These are phyloP conservation scores for Leptopilina myrica DNA, from an alignment of 2,888 invertebrate species.

Conservation along the genomic window DNA sequence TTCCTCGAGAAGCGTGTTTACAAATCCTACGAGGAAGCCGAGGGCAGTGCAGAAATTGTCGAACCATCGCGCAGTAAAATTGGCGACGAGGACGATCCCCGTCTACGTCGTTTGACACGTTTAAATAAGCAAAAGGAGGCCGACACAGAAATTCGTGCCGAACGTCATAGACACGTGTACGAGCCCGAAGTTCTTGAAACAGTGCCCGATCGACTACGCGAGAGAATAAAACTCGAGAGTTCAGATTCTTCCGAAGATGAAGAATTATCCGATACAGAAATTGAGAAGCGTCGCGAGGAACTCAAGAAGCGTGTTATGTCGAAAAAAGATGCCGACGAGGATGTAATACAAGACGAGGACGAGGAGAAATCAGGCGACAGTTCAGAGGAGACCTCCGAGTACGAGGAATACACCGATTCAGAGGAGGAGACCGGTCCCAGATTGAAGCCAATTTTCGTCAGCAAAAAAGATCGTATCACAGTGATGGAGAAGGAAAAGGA, in stretches of 20 bases:
- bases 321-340: slow-evolving; percentile 83
- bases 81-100: slow-evolving; percentile 86
- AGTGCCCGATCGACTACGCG: slow-evolving; percentile 79
- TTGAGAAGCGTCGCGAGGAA: slow-evolving; percentile 87
- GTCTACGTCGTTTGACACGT: slow-evolving; percentile 84
- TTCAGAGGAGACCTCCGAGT: slow-evolving; percentile 85
- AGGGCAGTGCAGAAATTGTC: slow-evolving; percentile 75
- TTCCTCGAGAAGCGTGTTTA: slow-evolving; percentile 83
- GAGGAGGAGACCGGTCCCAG: slow-evolving; percentile 95
- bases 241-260: slow-evolving; percentile 80
- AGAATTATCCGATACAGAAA: slow-evolving; percentile 90
- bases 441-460: slow-evolving; percentile 95
- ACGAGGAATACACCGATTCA: slow-evolving; percentile 92
- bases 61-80: slow-evolving; percentile 71
- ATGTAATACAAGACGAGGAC: slow-evolving; percentile 86
- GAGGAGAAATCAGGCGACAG: slow-evolving; percentile 78
- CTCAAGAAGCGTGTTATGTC: slow-evolving; percentile 83
- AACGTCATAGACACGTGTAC: slow-evolving; percentile 82
- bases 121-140: slow-evolving; percentile 76
- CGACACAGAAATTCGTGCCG: slow-evolving; percentile 78
- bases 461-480: slow-evolving; percentile 95
- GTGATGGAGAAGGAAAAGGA: slow-evolving; percentile 96
- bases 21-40: slow-evolving; percentile 72
- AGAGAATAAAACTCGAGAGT: slow-evolving; percentile 76
- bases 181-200: slow-evolving; percentile 84